phyloP scores from a whole-genome alignment of 2,888 invertebrate species.

The Sphaerophoria rueppellii region DNA sequence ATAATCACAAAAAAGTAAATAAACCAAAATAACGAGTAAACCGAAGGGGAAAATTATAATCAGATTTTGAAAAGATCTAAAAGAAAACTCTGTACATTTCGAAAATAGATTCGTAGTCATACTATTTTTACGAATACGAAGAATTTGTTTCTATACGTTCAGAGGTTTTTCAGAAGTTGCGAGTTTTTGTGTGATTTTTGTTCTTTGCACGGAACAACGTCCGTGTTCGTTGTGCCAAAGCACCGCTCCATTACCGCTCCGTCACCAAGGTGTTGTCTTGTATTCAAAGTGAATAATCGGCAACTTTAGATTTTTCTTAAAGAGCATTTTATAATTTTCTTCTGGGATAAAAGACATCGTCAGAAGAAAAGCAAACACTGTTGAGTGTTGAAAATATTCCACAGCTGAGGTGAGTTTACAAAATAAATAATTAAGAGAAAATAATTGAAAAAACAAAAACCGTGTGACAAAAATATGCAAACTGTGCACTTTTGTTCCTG shows the following conservation, averaged over 20 bases:
- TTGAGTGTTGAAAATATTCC: conserved; percentile 54
- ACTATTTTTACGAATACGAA: conserved; percentile 70
- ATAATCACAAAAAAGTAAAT: conserved; percentile 5
- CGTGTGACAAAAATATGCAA: conserved; percentile 45
- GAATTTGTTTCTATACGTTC: conserved; percentile 63
- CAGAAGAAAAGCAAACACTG: conserved; percentile 29
- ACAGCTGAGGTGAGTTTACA: conserved; percentile 65
- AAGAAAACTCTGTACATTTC: conserved; percentile 57
- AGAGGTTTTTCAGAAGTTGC: conserved; percentile 63
- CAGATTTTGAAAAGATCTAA: conserved; percentile 50
- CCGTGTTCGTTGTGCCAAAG: too few relatives aligned
- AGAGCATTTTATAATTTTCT: too few relatives aligned
- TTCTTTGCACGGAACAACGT: conserved; percentile 46
- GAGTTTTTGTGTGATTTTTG: conserved; percentile 38
- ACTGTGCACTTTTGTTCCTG: conserved; percentile 39
- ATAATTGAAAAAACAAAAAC: neutral
- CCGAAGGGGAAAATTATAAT: conserved; percentile 39
- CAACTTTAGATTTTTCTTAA: conserved; percentile 17
- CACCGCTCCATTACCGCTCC: too few relatives aligned
- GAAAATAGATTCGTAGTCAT: conserved; percentile 71
- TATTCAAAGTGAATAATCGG: neutral
- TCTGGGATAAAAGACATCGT: conserved; percentile 34
- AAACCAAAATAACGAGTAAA: conserved; percentile 18
- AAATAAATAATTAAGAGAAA: conserved; percentile 27
- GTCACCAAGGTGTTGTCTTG: neutral